Conservation (phyloP, 2,113 vertebrate species). For the Tyto alba region DNA sequence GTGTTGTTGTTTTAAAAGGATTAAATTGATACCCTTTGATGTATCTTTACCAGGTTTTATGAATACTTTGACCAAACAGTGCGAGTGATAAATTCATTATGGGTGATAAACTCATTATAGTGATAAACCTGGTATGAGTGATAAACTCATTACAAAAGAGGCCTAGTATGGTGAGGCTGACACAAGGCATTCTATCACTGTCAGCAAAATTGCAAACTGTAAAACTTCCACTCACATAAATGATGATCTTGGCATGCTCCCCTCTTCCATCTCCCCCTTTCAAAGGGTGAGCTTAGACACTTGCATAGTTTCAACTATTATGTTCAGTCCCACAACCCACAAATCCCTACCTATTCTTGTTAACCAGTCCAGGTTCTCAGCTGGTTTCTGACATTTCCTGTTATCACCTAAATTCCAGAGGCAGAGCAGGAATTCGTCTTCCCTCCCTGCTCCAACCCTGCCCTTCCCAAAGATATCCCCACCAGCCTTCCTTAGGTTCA, state of each 20-base stretch:
- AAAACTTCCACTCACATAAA: neutral
- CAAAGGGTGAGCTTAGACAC: neutral
- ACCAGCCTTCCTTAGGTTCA: neutral
- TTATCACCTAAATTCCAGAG: neutral
- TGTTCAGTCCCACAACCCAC: neutral
- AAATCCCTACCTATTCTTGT: neutral
- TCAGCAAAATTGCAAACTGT: slow-evolving; percentile 41
- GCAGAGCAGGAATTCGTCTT: neutral
- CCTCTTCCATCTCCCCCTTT: neutral
- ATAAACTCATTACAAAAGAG: slow-evolving; percentile 43
- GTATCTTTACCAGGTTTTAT: slow-evolving; percentile 26
- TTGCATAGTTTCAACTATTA: neutral
- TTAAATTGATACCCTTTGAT: slow-evolving; percentile 40
- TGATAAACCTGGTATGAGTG: slow-evolving; percentile 27
- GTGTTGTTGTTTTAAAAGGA: slow-evolving; percentile 41
- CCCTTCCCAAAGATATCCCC: neutral
- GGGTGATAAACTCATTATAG: slow-evolving; percentile 36
- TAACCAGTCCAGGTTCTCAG: neutral
- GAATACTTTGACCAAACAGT: slow-evolving; percentile 47
- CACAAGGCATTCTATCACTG: slow-evolving; percentile 35
- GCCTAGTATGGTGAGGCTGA: neutral
- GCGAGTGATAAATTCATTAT: slow-evolving; percentile 50
- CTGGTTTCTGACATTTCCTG: neutral
- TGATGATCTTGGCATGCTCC: neutral
- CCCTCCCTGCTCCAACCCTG: neutral